Percentiles rank a stretch among this genome's conserved stretches.
These are phyloP conservation scores for Brachyalestes nurse DNA, from an alignment of 2,797 vertebrate species.

Conservation along the genomic window DNA sequence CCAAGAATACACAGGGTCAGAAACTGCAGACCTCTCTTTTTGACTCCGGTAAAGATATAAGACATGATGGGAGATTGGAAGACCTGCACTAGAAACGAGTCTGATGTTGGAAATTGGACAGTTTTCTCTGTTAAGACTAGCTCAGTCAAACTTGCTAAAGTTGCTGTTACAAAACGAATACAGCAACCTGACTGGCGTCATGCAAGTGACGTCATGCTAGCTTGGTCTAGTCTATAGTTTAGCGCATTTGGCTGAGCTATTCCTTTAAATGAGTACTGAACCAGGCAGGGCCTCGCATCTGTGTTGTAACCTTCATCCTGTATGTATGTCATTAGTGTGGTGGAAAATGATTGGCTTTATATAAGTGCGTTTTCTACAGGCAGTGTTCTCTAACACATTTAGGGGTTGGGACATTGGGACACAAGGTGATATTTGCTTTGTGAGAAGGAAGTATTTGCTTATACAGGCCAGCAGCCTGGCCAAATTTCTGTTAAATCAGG, in stretches of 20 bases:
- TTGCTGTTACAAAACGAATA: neutral
- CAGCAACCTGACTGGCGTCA: neutral
- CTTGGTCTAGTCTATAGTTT: neutral
- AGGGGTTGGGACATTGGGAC: neutral
- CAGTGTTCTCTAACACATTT: conserved; percentile 49
- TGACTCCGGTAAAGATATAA: neutral
- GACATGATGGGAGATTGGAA: neutral
- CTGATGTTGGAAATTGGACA: neutral
- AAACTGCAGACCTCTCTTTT: neutral
- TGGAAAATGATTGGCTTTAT: conserved; percentile 32
- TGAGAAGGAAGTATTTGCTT: conserved; percentile 48
- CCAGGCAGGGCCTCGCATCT: neutral
- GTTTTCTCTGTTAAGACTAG: neutral
- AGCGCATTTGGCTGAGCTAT: neutral
- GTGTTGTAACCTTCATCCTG: neutral
- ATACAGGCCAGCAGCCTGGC: conserved; percentile 37
- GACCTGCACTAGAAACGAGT: neutral
- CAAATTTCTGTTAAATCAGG: conserved; percentile 36
- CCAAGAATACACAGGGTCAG: conserved; percentile 9
- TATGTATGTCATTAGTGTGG: conserved; percentile 27
- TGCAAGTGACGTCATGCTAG: neutral
- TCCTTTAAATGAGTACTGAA: neutral
- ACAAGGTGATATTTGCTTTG: conserved; percentile 16
- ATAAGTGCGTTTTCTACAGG: conserved; percentile 44
- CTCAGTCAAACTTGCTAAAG: neutral